phyloP scores from a whole-genome alignment of 1,140 invertebrate species.

The Papilio machaon region DNA sequence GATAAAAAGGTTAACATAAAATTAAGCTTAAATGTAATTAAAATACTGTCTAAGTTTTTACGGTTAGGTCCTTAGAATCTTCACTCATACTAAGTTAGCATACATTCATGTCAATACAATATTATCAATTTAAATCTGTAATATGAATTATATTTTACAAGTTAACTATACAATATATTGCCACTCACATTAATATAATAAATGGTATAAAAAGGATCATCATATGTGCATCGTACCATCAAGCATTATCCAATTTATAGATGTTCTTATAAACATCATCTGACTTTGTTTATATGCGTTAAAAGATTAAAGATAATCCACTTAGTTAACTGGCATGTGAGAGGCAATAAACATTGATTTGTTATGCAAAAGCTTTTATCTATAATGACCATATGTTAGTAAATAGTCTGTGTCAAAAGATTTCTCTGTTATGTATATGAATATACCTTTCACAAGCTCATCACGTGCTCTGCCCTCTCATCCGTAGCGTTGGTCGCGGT shows the following conservation, averaged over 20 bases:
- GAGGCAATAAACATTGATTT: slow-evolving; percentile 12
- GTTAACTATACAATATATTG: too few relatives aligned
- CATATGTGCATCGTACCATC: neutral
- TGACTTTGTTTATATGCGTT: neutral
- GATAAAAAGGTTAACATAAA: too few relatives aligned
- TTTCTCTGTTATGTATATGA: slow-evolving; percentile 49
- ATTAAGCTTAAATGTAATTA: too few relatives aligned
- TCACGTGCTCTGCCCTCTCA: slow-evolving; percentile 49
- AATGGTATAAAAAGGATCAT: too few relatives aligned
- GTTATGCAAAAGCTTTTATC: slow-evolving; percentile 4
- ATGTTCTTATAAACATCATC: neutral
- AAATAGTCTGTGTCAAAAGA: slow-evolving; percentile 40
- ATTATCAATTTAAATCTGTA: too few relatives aligned
- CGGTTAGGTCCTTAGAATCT: too few relatives aligned
- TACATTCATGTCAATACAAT: too few relatives aligned
- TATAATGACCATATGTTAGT: slow-evolving; percentile 32
- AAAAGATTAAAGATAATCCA: neutral
- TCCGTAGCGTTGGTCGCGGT: neutral
- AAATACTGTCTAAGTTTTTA: too few relatives aligned
- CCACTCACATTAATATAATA: too few relatives aligned
- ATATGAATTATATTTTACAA: too few relatives aligned
- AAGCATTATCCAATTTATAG: neutral
- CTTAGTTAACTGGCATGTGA: slow-evolving; percentile 8
- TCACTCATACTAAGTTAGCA: too few relatives aligned
- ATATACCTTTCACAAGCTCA: slow-evolving; percentile 47